phyloP scores from a whole-genome alignment of 2,113 vertebrate genomes.

The Vombatus ursinus region DNA sequence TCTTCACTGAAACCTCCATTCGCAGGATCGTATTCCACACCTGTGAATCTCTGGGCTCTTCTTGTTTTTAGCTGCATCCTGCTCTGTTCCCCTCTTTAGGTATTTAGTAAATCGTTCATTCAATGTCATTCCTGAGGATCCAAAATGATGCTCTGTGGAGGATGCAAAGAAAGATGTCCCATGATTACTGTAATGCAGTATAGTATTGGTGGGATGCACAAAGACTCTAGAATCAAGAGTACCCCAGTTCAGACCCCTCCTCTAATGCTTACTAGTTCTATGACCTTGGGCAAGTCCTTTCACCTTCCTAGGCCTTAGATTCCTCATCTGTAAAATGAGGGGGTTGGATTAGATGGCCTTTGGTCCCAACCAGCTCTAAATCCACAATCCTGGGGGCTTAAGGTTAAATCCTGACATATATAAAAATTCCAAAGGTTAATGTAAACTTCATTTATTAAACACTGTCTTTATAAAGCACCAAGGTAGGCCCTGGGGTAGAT shows the following conservation, averaged over 20 bases:
- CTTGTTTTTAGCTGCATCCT: slow-evolving; percentile 94
- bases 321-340: background rate
- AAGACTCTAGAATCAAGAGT: background rate
- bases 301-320: background rate
- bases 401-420: background rate
- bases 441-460: background rate
- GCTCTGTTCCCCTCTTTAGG: slow-evolving; percentile 95
- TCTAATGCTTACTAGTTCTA: background rate
- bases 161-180: slow-evolving; percentile 57
- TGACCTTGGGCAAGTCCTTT: background rate
- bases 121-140: slow-evolving; percentile 93
- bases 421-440: background rate
- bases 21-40: slow-evolving; percentile 80
- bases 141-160: slow-evolving; percentile 94
- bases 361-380: background rate
- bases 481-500: background rate
- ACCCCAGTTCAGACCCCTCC: background rate
- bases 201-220: background rate
- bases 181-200: background rate
- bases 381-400: background rate
- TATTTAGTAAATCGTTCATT: slow-evolving; percentile 98
- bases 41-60: slow-evolving; percentile 99
- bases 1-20: slow-evolving; percentile 7
- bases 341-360: background rate
- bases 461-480: background rate